Evolutionary conservation across 2,113 vertebrate genomes (phyloP), one percentile per base, ranked within the genome.

Genomic region (Neogobius melanostomus): DNA sequence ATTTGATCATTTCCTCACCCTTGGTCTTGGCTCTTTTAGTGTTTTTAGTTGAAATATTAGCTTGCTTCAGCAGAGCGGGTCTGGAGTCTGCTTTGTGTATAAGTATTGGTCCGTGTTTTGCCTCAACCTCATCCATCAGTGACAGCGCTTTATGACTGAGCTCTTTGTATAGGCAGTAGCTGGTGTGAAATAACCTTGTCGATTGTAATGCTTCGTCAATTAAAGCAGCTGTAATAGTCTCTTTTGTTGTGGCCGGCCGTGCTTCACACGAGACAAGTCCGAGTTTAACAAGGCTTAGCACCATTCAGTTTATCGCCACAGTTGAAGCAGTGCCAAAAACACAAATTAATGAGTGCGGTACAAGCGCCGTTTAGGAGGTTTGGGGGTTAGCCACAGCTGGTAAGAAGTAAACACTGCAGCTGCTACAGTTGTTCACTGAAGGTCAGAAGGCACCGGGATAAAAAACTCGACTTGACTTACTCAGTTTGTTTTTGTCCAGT

Each of bases 161-260:
- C 8, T 75, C 70, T 77, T 86, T 85, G 80, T 86, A 74, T 14
- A 42, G 49, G 8, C 0, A 64, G 44, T 54, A 72, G 7, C 54
- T 43, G 62, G 52, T 50, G 69, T 74, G 59, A 77, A 81, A 77
- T 43, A 36, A 53, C 54, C 43, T 53, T 42, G 66, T 62, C 6
- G 6, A 50, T 28, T 56, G 54, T 59, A 17, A 60, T 11, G 53
- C 45, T 28, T 49, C 49, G 21, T 12, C 49, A 63, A 50, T 75
- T 66, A 59, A 80, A 82, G 79, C 79, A 63, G 76, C 71, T 64
- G 68, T 59, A 76, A 69, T 36, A 59, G 14, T 11, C 36, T 54
- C 68, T 72, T 36, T 57, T 0, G 1, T 17, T 44, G 46, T 1
- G 46, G 59, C 7, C 16, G 47, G 28, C 47, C 1, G 7, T 61